These are phyloP conservation scores for Ceyx erithaca DNA, from an alignment of 2,797 vertebrate species.

Conservation along the genomic window DNA sequence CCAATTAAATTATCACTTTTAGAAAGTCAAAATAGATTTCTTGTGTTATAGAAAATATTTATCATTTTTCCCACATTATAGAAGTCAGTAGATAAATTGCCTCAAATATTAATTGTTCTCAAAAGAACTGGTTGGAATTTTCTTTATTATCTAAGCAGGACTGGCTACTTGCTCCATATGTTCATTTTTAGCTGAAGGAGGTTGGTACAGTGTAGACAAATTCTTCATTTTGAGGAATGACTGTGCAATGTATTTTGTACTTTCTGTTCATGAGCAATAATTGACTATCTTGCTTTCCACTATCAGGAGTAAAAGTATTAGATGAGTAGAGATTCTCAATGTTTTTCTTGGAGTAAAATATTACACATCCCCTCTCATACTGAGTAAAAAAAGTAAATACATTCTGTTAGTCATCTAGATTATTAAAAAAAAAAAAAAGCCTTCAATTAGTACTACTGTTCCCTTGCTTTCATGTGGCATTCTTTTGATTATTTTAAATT, in stretches of 20 bases:
- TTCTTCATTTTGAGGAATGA: not conserved
- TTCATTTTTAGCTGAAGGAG: not conserved
- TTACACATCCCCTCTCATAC: not conserved
- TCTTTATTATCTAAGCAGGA: not conserved
- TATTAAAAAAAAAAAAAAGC: constrained; percentile 6
- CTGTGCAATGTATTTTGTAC: not conserved
- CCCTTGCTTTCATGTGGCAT: constrained; percentile 12
- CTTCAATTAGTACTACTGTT: not conserved
- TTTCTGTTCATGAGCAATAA: not conserved
- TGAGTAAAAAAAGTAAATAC: not conserved
- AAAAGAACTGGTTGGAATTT: not conserved
- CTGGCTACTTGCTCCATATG: not conserved
- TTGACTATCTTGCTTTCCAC: not conserved
- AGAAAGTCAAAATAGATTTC: not conserved
- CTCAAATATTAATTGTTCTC: not conserved
- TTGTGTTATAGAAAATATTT: not conserved
- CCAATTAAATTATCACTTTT: not conserved
- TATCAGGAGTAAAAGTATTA: not conserved
- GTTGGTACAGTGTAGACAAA: not conserved
- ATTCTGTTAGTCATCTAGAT: not conserved
- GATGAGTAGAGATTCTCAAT: not conserved
- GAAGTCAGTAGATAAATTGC: not conserved
- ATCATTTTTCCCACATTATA: not conserved
- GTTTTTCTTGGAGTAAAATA: not conserved
- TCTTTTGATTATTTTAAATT: not conserved